phyloP scores from a whole-genome alignment of 1,140 invertebrate species.

The Oscheius sp. region DNA sequence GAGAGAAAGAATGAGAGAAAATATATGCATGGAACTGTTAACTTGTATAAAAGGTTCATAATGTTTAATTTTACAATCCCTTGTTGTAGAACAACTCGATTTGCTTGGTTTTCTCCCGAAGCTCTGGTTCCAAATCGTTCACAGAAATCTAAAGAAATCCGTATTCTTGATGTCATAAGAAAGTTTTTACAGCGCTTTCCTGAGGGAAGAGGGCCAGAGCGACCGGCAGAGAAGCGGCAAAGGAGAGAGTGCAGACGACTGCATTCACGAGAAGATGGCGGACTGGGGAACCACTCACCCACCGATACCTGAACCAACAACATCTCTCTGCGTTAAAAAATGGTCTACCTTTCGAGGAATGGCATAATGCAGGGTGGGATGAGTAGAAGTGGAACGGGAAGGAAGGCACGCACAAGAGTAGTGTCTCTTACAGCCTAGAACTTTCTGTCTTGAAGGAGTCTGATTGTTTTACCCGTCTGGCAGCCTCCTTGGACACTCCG shows the following conservation, averaged over 20 bases:
- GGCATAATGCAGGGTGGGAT: conserved; percentile 55
- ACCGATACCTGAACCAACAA: conserved; percentile 39
- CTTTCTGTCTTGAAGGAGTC: conserved; percentile 13
- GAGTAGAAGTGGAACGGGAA: conserved; percentile 51
- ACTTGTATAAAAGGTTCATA: too few relatives aligned
- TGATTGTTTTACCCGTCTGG: conserved; percentile 62
- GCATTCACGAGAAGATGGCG: conserved; percentile 52
- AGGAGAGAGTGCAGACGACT: conserved; percentile 51
- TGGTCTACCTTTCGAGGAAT: conserved; percentile 48
- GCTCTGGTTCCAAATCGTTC: conserved; percentile 57
- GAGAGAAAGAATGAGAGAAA: too few relatives aligned
- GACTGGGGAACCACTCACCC: conserved; percentile 37
- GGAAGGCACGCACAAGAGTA: conserved; percentile 50
- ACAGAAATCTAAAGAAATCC: conserved; percentile 47
- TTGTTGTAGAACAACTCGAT: conserved; percentile 60
- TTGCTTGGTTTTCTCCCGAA: conserved; percentile 56
- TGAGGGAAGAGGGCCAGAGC: conserved; percentile 56
- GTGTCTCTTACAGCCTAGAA: conserved; percentile 53
- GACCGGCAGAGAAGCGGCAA: conserved; percentile 48
- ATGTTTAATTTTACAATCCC: conserved; percentile 62
- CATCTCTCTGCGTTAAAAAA: conserved; percentile 8
- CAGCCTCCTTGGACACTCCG: conserved; percentile 65
- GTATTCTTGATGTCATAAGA: not conserved
- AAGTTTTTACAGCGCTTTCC: conserved; percentile 21
- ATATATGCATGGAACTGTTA: too few relatives aligned